Base-by-base conservation (phyloP, 2,888 invertebrate genomes). In the Lathronympha strigana region DNA sequence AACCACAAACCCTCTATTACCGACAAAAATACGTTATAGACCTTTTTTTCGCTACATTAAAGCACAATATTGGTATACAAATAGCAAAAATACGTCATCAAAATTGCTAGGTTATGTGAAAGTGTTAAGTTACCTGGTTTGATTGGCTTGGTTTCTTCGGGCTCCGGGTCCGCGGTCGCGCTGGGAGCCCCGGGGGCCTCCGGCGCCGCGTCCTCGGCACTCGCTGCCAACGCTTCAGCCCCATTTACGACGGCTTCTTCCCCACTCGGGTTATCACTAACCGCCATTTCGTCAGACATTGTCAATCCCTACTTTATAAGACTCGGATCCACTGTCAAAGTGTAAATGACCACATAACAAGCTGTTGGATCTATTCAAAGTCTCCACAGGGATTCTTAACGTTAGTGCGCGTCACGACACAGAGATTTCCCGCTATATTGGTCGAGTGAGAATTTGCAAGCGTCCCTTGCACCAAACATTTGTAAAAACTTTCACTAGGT, bases 221-320 rank as follows among this genome's bases (percentile, higher is more conserved):
- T 73, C 69, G 81, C 75, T 62, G 73, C 68, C 63, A 77, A 74
- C 63, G 77, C 77, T 69, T 86, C 84, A 63, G 81, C 84, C 64
- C 74, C 79, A 67, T 74, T 80, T 67, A 80, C 73, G 74, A 78
- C 82, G 76, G 77, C 76, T 76, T 87, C 87, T 69, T 87, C 87
- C 58, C 76, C 79, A 67, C 80, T 80, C 71, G 82, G 83, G 80
- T 86, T 90, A 87, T 88, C 90, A 83, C 84, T 82, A 81, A 88
- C 83, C 85, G 90, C 90, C 88, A 91, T 90, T 90, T 90, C 88
- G 71, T 90, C 90, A 70, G 91, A 91, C 91, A 91, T 91, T 87
- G 88, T 90, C 86, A 86, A 87, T 81, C 82, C 78, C 74, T 82
- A 81, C 63, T 76, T 84, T 82, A 77, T 83, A 79, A 80, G 80